Evolutionary conservation across 2,797 vertebrate species (phyloP), one percentile per base, ranked within the genome.

Genomic region (Anguilla marmorata): DNA sequence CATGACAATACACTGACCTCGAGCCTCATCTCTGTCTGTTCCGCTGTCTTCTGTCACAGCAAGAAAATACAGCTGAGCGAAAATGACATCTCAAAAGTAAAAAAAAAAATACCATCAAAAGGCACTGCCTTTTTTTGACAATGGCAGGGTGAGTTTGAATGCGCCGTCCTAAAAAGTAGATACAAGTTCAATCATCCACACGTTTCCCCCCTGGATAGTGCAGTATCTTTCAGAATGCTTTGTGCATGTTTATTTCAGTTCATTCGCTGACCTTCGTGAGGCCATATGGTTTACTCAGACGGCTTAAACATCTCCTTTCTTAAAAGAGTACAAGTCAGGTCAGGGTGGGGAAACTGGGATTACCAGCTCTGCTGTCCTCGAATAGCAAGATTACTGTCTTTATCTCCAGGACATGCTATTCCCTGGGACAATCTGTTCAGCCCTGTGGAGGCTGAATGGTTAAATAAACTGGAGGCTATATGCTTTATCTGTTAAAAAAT

Each of bases 231-330:
- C 2, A 2, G 2, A 76, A 58, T 45, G 33, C 30, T 45, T 41
- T 24, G 41, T 82, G 79, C 21, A 11, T 82, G 79, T 82, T 82
- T 50, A 82, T 82, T 82, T 82, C 5, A 48, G 6, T 45, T 48
- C 8, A 12, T 82, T 1, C 79, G n/a, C 41, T 48, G 41, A 50
- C 41, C 79, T 3, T 11, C 54, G 30, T 21, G 24, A 56, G 89
- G 89, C 86, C 96, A 96, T 96, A 95, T 96, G 95, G 94, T 88
- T 87, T 87, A 91, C 91, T 93, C 94, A 96, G 95, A 96, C 95
- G 94, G 95, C 94, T 96, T 94, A 96, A 91, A 91, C 90, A 88
- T 93, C 92, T 93, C 91, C 92, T 91, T 91, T 76, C 89, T 85
- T 85, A 88, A 89, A 86, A 89, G 91, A 91, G 95, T 94, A 91